Conservation (phyloP, 2,113 vertebrate genomes). For the Hypanus sabinus region DNA sequence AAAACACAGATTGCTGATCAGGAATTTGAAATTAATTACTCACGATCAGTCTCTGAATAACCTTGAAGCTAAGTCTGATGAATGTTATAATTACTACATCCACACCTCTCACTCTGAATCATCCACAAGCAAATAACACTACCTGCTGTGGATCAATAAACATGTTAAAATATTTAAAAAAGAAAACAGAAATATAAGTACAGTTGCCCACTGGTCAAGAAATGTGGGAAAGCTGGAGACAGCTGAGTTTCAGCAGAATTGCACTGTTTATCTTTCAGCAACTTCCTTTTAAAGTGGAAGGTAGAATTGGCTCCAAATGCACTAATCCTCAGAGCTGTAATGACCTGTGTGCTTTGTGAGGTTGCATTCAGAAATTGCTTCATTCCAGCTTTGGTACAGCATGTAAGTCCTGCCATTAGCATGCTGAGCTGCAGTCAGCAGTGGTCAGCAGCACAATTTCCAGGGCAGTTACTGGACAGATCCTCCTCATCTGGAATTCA, state of each 20-base stretch:
- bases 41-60: not conserved
- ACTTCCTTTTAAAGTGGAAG: not conserved
- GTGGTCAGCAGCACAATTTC: slow-evolving; percentile 77
- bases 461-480: slow-evolving; percentile 77
- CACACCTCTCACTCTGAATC: too few relatives aligned
- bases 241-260: not conserved
- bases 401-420: not conserved
- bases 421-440: slow-evolving; percentile 48
- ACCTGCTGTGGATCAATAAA: not conserved
- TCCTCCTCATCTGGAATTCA: slow-evolving; percentile 71
- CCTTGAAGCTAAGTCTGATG: not conserved
- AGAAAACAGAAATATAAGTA: not conserved
- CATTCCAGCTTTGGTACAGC: not conserved
- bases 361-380: not conserved
- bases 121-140: not conserved
- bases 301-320: not conserved
- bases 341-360: not conserved
- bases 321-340: not conserved
- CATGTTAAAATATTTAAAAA: not conserved
- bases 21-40: not conserved
- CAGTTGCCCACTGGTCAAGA: not conserved
- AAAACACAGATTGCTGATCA: not conserved
- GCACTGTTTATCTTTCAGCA: not conserved
- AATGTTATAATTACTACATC: not conserved
- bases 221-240: not conserved